Evolutionary conservation across 1,140 invertebrate genomes (phyloP).

Genomic region (Venturia canescens): DNA sequence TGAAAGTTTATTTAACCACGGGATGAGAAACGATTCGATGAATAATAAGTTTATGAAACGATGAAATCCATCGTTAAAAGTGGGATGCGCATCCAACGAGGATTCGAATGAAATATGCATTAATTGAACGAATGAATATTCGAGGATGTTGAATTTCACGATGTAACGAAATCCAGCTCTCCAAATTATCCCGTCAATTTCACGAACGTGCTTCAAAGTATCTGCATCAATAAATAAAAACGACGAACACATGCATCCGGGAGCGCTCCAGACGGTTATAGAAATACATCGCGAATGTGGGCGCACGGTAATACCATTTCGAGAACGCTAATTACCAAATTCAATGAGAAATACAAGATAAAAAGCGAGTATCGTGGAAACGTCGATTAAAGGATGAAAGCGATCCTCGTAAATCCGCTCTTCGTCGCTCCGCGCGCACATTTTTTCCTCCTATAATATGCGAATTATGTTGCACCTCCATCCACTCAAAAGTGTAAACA

Average conservation of each 20-base stretch:
- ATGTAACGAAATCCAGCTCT: background rate
- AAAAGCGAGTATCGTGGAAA: background rate
- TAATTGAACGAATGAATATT: no score
- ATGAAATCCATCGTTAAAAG: no score
- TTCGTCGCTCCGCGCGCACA: background rate
- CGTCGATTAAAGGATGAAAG: conserved; percentile 16
- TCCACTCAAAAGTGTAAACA: background rate
- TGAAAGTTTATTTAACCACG: no score
- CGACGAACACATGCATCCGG: background rate
- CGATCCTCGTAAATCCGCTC: background rate
- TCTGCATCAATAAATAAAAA: background rate
- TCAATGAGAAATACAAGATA: background rate
- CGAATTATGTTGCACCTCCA: background rate
- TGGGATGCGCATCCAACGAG: no score
- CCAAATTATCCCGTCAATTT: background rate
- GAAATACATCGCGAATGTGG: background rate
- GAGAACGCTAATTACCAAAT: conserved; percentile 11
- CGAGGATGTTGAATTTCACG: no score
- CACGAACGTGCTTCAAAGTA: background rate
- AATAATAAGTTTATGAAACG: no score
- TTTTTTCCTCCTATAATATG: background rate
- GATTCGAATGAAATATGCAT: no score
- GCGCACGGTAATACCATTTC: background rate
- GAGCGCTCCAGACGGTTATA: background rate
- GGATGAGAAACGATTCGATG: no score